Conservation (phyloP, 2,888 invertebrate genomes). For the Cecidostiba fungosa region DNA sequence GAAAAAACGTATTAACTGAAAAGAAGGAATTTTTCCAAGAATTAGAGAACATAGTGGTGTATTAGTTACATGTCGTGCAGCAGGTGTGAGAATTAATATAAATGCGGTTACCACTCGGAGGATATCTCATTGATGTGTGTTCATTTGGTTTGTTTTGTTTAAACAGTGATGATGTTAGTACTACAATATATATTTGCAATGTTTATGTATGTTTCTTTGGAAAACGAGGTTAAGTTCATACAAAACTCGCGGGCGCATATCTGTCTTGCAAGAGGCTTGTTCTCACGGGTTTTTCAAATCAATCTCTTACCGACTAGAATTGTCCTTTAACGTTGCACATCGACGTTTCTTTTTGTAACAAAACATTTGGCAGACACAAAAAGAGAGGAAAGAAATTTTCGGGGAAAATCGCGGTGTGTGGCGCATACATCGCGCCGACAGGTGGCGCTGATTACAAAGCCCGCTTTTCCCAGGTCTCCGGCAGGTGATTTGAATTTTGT, state of each 20-base stretch:
- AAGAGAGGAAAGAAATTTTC: slow-evolving; percentile 12
- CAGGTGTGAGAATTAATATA: slow-evolving; percentile 18
- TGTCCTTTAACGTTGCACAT: neutral
- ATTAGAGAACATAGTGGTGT: neutral
- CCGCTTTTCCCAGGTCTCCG: too few species aligned
- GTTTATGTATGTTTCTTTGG: slow-evolving; percentile 37
- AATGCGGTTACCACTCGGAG: slow-evolving; percentile 26
- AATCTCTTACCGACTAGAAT: slow-evolving; percentile 24
- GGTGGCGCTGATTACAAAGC: neutral
- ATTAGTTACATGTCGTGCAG: neutral
- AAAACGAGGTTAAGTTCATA: slow-evolving; percentile 50
- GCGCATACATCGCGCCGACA: neutral
- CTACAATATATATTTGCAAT: slow-evolving; percentile 32
- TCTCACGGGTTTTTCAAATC: neutral
- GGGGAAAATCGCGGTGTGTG: neutral
- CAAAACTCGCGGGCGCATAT: slow-evolving; percentile 8
- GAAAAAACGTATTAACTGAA: slow-evolving; percentile 64
- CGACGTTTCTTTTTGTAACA: slow-evolving; percentile 26
- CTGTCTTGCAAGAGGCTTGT: neutral
- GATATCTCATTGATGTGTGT: slow-evolving; percentile 23
- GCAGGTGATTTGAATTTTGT: neutral
- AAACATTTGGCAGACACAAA: slow-evolving; percentile 6
- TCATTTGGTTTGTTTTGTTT: slow-evolving; percentile 69
- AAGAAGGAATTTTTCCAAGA: neutral
- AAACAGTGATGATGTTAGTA: slow-evolving; percentile 21